Conservation (phyloP, 2,113 vertebrate species). For the Mungos mungo region DNA sequence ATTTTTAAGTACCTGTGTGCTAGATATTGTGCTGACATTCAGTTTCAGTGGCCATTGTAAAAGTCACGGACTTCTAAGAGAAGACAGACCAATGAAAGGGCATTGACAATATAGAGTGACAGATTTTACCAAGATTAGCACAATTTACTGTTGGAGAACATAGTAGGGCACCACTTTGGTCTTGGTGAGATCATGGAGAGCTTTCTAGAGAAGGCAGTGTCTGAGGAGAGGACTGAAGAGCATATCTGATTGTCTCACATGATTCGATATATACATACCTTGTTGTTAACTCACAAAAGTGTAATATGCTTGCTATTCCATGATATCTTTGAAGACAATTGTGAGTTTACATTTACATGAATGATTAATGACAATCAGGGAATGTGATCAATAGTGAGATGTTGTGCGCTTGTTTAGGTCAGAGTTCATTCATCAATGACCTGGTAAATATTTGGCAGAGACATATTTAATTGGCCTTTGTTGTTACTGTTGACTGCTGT, state of each 20-base stretch:
- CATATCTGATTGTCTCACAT: neutral
- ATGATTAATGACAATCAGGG: conserved; percentile 65
- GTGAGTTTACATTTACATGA: conserved; percentile 61
- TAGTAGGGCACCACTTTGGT: neutral
- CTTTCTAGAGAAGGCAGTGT: neutral
- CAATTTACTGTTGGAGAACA: neutral
- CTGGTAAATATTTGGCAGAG: conserved; percentile 55
- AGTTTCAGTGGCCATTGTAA: neutral
- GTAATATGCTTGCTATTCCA: neutral
- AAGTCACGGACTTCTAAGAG: neutral
- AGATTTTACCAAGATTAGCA: neutral
- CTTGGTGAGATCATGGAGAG: neutral
- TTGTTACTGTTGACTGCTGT: conserved; percentile 50
- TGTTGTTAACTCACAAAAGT: conserved; percentile 43
- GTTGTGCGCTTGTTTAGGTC: conserved; percentile 51
- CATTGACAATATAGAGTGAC: neutral
- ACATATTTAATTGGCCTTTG: conserved; percentile 60
- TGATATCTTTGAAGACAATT: conserved; percentile 38
- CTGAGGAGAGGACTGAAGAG: neutral
- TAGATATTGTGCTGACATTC: neutral
- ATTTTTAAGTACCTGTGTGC: neutral
- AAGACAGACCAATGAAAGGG: neutral
- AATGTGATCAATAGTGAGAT: conserved; percentile 59
- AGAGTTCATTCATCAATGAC: conserved; percentile 50
- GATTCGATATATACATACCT: neutral